Evolutionary conservation across 2,113 vertebrate species (phyloP).

Genomic region (Xiphophorus maculatus): DNA sequence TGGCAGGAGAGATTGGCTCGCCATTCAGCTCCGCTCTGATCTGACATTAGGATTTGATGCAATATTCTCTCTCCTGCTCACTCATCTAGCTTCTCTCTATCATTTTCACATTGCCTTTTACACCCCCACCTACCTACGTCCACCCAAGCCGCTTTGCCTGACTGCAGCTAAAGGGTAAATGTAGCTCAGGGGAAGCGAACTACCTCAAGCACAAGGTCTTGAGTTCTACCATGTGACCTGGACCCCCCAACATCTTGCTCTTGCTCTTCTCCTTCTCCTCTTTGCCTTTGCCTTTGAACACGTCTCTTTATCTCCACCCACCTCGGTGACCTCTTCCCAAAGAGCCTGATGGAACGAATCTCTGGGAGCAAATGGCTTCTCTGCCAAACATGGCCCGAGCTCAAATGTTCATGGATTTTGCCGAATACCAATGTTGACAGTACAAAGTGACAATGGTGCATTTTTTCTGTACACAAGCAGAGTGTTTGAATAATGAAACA

Average conservation of each 20-base stretch:
- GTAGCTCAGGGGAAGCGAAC: conserved; percentile 70
- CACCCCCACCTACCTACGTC: conserved; percentile 48
- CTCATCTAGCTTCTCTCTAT: conserved; percentile 50
- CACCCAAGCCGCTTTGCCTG: conserved; percentile 46
- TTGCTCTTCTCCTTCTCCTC: conserved; percentile 28
- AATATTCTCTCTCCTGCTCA: conserved; percentile 60
- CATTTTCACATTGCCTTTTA: conserved; percentile 24
- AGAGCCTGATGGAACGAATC: conserved; percentile 19
- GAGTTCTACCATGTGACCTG: conserved; percentile 49
- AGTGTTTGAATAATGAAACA: not conserved
- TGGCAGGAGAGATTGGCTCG: conserved; percentile 45
- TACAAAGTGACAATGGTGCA: conserved; percentile 19
- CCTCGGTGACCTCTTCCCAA: conserved; percentile 48
- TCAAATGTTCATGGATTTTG: conserved; percentile 32
- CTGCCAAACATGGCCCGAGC: conserved; percentile 25
- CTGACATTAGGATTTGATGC: conserved; percentile 71
- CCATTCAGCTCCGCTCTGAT: conserved; percentile 56
- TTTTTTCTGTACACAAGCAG: not conserved
- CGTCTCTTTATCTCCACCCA: conserved; percentile 43
- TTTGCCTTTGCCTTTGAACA: conserved; percentile 19
- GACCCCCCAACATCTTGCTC: conserved; percentile 45
- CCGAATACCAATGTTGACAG: conserved; percentile 31
- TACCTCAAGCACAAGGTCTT: conserved; percentile 47
- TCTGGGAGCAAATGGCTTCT: conserved; percentile 25
- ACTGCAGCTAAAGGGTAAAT: conserved; percentile 75